Evolutionary conservation across 2,888 invertebrate species (phyloP).

Genomic region (Lamellibrachia satsuma): DNA sequence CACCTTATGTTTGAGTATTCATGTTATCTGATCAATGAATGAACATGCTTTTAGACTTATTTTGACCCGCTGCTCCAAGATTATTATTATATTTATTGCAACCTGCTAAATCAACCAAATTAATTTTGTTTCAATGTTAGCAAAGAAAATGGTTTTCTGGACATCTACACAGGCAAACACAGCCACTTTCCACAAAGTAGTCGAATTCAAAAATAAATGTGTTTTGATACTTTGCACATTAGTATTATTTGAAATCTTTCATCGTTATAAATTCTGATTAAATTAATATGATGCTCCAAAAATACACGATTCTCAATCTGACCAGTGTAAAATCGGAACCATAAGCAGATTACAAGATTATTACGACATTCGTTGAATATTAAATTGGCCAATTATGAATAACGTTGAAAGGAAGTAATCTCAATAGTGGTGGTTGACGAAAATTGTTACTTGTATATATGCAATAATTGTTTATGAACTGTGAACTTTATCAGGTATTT

Average conservation of each 20-base stretch:
- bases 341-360: background rate
- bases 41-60: background rate
- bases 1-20: background rate
- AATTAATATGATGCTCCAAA: background rate
- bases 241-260: background rate
- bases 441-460: background rate
- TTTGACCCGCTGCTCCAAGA: background rate
- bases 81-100: background rate
- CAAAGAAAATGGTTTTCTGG: too few species aligned
- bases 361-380: background rate
- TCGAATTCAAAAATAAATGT: background rate
- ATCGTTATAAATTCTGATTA: background rate
- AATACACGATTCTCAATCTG: background rate
- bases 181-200: background rate
- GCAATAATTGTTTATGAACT: background rate
- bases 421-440: background rate
- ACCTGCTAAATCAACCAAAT: background rate
- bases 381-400: background rate
- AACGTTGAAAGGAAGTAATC: too few species aligned
- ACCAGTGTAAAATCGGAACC: background rate
- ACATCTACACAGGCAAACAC: too few species aligned
- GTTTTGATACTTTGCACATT: background rate
- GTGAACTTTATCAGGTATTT: background rate
- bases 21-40: background rate
- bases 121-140: background rate